Evolutionary conservation across 2,888 invertebrate species (phyloP).

Genomic region (Augochlorella aurata): DNA sequence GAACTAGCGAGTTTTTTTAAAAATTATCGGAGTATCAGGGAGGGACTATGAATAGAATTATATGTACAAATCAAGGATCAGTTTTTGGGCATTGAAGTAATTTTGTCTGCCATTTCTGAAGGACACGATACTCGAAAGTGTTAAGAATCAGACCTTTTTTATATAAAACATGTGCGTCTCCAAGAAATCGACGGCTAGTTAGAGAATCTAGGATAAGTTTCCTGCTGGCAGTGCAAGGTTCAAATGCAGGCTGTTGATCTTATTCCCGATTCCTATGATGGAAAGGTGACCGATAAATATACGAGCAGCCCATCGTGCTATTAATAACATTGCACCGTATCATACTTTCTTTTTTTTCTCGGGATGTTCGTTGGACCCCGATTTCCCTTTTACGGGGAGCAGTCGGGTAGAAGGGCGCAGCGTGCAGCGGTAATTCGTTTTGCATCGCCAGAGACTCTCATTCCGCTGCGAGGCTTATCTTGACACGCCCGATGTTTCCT

Average conservation of each 20-base stretch:
- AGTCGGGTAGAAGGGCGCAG: constrained; percentile 2
- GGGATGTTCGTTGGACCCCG: not conserved
- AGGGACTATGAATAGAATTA: too few relatives aligned
- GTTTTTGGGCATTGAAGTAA: too few relatives aligned
- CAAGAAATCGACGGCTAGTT: not conserved
- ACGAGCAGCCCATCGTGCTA: not conserved
- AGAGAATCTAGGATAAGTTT: not conserved
- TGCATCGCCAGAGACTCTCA: constrained; percentile 6
- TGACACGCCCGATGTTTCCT: constrained; percentile 69
- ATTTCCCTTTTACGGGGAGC: constrained; percentile 1
- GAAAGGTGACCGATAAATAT: not conserved
- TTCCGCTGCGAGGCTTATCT: constrained; percentile 61
- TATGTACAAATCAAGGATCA: too few relatives aligned
- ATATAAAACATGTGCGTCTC: too few relatives aligned
- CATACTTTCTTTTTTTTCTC: constrained; percentile 4
- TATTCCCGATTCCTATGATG: not conserved
- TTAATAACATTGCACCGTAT: constrained; percentile 1
- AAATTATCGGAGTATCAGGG: too few relatives aligned
- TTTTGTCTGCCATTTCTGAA: too few relatives aligned
- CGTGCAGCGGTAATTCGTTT: constrained; percentile 18
- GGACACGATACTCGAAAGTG: too few relatives aligned
- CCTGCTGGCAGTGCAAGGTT: not conserved
- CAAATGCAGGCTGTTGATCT: constrained; percentile 1
- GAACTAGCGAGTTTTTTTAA: too few relatives aligned
- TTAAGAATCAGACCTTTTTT: too few relatives aligned